Evolutionary conservation across 2,113 vertebrate genomes (phyloP), one percentile per base, ranked within the genome.

Genomic region (Herpetotheres cachinnans): DNA sequence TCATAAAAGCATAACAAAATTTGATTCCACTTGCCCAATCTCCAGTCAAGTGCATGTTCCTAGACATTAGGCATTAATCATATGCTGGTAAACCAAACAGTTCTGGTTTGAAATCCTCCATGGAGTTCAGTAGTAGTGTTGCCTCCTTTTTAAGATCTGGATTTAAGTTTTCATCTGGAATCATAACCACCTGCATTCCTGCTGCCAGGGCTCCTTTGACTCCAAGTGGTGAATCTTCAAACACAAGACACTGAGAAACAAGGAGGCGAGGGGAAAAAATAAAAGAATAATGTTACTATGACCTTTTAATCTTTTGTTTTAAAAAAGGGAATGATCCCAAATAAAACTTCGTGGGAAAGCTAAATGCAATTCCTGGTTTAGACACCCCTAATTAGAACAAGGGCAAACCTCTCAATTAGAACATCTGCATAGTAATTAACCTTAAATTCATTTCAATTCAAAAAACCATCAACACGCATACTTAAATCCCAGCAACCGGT

Each of bases 111-210:
- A 99, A 99, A 55, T 99, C 98, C 86, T 98, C 97, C 98, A 99
- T 98, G 56, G 98, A 99, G 27, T 86, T 62, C 29, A 99, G 98
- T 44, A 98, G 84, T 58, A 99, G 77, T 3, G 99, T 99, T 76
- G 99, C 99, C 16, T 97, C 97, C 90, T 91, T 97, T 27, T 97
- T 99, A 38, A 99, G 95, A 46, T 97, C 82, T 9, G 76, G 97
- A 94, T 98, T 97, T 93, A 99, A 95, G 55, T 99, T 98, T 65
- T 97, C 93, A 61, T 99, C 99, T 1, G 99, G 99, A 76, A 99
- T 97, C 99, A 99, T 99, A 89, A 99, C 98, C 22, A 98, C 99
- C 97, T 99, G 99, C 99, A 99, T 99, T 30, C 99, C 98, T 0
- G 99, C 99, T 7, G 97, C 97, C 61, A 98, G 83, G 3, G 98